A percentile compares a stretch with the other conserved stretches of the same genome.
phyloP scores from a whole-genome alignment of 2,888 invertebrate species.

The Drosophila imparisetae region DNA sequence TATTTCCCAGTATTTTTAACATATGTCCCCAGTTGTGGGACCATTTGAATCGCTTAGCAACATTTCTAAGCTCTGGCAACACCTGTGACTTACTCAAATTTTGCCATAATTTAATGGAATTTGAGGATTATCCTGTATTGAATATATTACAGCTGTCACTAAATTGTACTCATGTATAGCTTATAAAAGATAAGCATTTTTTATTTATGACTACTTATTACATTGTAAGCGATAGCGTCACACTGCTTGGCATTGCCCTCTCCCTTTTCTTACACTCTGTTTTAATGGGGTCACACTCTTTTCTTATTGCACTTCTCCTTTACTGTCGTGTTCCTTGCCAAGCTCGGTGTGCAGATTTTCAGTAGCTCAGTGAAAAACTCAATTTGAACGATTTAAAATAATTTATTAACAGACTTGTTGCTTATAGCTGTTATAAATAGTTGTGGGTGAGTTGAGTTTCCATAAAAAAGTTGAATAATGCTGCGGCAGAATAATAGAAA shows the following conservation, averaged over 20 bases:
- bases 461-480: not conserved
- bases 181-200: not conserved
- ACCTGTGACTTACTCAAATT: not conserved
- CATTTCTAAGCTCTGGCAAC: conserved; percentile 21
- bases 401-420: not conserved
- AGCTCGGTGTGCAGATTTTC: not conserved
- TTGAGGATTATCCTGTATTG: not conserved
- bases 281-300: conserved; percentile 39
- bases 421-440: not conserved
- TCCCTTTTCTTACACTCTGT: not conserved
- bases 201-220: not conserved
- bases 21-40: not conserved
- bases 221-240: conserved; percentile 10
- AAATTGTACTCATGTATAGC: not conserved
- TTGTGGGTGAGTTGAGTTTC: conserved; percentile 30
- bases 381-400: conserved; percentile 18
- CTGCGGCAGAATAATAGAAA: not conserved
- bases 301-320: conserved; percentile 11
- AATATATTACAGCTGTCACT: not conserved
- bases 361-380: not conserved
- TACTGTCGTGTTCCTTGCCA: conserved; percentile 1
- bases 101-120: not conserved
- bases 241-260: conserved; percentile 27
- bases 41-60: not conserved
- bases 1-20: not conserved